Percentiles rank a stretch among this genome's conserved stretches.
Evolutionary conservation across 2,888 invertebrate species (phyloP).

Genomic region (Galeopsomyia nigrocyanea): DNA sequence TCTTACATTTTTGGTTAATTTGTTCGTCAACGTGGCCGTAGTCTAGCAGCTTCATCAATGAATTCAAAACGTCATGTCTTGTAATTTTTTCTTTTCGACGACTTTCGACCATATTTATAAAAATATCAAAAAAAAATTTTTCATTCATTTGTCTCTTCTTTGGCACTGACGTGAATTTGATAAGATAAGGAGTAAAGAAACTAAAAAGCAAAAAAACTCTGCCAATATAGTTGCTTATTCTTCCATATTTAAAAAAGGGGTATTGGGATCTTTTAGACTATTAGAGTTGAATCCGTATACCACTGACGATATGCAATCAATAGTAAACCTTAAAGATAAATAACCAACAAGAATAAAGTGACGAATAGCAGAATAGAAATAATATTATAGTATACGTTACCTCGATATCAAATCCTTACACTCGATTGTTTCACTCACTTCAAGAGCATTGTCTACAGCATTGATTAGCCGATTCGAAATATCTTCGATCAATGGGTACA

Average conservation of each 20-base stretch:
- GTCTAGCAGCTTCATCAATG: slow-evolving; percentile 58
- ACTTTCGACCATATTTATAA: slow-evolving; percentile 56
- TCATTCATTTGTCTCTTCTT: slow-evolving; percentile 47
- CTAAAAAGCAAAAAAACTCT: slow-evolving; percentile 48
- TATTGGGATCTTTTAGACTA: slow-evolving; percentile 22
- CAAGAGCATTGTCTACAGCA: slow-evolving; percentile 29
- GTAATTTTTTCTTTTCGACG: slow-evolving; percentile 55
- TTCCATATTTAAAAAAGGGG: slow-evolving; percentile 21
- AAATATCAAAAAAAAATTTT: slow-evolving; percentile 58
- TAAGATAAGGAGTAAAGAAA: slow-evolving; percentile 49
- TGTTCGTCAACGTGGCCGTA: slow-evolving; percentile 38
- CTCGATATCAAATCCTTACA: slow-evolving; percentile 40
- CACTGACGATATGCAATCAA: slow-evolving; percentile 34
- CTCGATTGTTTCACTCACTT: slow-evolving; percentile 24
- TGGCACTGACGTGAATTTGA: slow-evolving; percentile 45
- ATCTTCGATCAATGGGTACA: slow-evolving; percentile 52
- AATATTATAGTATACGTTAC: no score
- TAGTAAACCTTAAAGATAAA: slow-evolving; percentile 25
- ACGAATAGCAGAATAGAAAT: no score
- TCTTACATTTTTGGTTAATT: background rate
- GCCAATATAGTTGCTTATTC: slow-evolving; percentile 46
- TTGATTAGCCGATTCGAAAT: slow-evolving; percentile 48
- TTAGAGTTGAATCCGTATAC: slow-evolving; percentile 33
- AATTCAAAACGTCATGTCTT: slow-evolving; percentile 59
- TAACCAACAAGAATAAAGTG: background rate